These are phyloP conservation scores for Criorhina ranunculi DNA, from an alignment of 2,888 invertebrate genomes.

Conservation along the genomic window DNA sequence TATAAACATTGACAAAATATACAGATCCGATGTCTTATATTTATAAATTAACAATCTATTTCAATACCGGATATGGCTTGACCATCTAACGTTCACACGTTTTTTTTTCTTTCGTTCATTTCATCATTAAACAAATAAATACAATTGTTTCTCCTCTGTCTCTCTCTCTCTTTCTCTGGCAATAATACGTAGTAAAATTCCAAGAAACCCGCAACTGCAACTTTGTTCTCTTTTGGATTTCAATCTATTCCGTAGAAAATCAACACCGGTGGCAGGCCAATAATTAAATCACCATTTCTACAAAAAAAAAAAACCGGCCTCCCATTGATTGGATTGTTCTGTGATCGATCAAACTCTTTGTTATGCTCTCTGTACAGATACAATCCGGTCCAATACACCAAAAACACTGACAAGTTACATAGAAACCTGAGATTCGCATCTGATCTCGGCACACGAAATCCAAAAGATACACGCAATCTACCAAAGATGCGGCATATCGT, in stretches of 20 bases:
- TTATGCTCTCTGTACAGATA: neutral
- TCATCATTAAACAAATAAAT: slow-evolving; percentile 49
- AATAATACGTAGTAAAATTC: slow-evolving; percentile 8
- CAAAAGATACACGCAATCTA: neutral
- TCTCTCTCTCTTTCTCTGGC: neutral
- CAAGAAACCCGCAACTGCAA: slow-evolving; percentile 22
- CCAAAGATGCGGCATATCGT: slow-evolving; percentile 1
- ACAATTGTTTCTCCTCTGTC: neutral
- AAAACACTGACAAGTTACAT: slow-evolving; percentile 1
- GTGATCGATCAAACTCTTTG: slow-evolving; percentile 23
- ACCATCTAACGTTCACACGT: slow-evolving; percentile 7
- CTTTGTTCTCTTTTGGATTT: slow-evolving; percentile 23
- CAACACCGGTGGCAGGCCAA: slow-evolving; percentile 47
- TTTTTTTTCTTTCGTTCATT: slow-evolving; percentile 20
- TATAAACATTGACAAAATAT: too few relatives aligned
- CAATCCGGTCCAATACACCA: neutral
- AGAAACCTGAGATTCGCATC: neutral
- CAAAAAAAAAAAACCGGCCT: slow-evolving; percentile 2
- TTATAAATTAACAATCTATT: slow-evolving; percentile 10
- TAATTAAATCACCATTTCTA: slow-evolving; percentile 25
- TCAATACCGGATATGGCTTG: slow-evolving; percentile 4
- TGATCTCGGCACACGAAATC: neutral
- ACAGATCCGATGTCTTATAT: neutral
- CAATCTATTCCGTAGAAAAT: slow-evolving; percentile 6
- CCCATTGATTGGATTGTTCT: slow-evolving; percentile 11